Percentiles rank a stretch among this genome's conserved stretches.
Conservation (phyloP, 1,140 invertebrate species). For the Hycleus cichorii region DNA sequence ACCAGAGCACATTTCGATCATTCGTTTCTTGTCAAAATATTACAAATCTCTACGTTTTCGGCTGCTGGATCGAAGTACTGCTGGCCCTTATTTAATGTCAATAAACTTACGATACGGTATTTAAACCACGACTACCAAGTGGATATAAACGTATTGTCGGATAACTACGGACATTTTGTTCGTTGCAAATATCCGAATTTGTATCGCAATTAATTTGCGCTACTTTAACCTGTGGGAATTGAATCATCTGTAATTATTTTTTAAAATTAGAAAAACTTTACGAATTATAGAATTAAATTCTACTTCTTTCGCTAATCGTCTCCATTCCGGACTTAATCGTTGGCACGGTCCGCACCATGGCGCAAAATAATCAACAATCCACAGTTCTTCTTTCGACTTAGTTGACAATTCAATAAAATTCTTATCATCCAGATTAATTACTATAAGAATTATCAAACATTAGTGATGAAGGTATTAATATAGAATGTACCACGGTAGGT, state of each 20-base stretch:
- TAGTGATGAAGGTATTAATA: no score
- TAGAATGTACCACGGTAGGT: no score
- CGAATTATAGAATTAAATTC: conserved; percentile 45
- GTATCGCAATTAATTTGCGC: conserved; percentile 62
- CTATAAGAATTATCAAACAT: conserved; percentile 38
- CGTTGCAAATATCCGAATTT: conserved; percentile 49
- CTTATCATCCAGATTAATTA: conserved; percentile 48
- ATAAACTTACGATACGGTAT: conserved; percentile 46
- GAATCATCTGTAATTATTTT: conserved; percentile 45
- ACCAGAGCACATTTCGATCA: no score
- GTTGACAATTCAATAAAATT: conserved; percentile 54
- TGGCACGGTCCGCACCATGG: conserved; percentile 81
- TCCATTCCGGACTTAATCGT: conserved; percentile 68
- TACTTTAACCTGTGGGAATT: conserved; percentile 50
- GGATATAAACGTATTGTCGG: conserved; percentile 66
- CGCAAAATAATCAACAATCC: conserved; percentile 84
- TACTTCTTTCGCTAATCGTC: conserved; percentile 61
- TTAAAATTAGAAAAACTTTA: conserved; percentile 40
- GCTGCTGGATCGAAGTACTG: no score
- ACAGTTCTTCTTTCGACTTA: conserved; percentile 56
- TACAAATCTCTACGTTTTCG: no score
- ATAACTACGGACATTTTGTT: conserved; percentile 57
- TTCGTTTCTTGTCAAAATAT: no score
- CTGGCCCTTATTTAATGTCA: neutral
- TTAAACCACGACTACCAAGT: conserved; percentile 43